These are phyloP conservation scores for Ischnura elegans DNA, from an alignment of 2,888 invertebrate species.

Conservation along the genomic window DNA sequence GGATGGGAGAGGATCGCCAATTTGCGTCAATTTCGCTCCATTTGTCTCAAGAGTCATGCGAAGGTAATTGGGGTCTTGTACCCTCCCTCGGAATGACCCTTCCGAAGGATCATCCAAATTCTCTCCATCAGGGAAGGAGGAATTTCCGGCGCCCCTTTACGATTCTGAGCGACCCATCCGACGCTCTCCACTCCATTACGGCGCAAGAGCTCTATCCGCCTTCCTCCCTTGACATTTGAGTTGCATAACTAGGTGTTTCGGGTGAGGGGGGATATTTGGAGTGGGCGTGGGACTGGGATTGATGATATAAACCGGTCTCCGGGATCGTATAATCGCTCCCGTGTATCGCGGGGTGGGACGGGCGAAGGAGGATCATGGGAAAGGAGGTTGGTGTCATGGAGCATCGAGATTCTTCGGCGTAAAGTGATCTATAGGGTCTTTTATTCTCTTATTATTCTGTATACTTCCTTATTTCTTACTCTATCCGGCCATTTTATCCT, in stretches of 20 bases:
- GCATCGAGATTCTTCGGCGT: no score
- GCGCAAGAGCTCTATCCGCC: background rate
- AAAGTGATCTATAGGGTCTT: no score
- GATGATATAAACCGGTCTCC: background rate
- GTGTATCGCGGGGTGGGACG: background rate
- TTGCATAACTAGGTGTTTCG: background rate
- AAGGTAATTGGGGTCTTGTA: background rate
- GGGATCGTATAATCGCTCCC: background rate
- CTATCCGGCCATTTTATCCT: no score
- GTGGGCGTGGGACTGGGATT: background rate
- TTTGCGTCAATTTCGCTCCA: background rate
- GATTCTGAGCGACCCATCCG: background rate
- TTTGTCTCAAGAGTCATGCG: background rate
- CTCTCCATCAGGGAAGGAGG: background rate
- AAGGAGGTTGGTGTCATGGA: background rate
- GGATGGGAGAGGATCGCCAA: background rate
- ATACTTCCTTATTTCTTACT: no score
- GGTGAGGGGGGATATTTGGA: background rate
- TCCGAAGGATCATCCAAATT: background rate
- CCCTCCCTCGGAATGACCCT: background rate
- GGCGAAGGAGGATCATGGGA: background rate
- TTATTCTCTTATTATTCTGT: no score
- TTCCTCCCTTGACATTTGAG: background rate
- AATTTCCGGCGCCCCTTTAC: conserved; percentile 22
- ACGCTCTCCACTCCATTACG: background rate